Evolutionary conservation across 2,888 invertebrate species (phyloP), one percentile per base, ranked within the genome.

Genomic region (Hoplodrina blanda): DNA sequence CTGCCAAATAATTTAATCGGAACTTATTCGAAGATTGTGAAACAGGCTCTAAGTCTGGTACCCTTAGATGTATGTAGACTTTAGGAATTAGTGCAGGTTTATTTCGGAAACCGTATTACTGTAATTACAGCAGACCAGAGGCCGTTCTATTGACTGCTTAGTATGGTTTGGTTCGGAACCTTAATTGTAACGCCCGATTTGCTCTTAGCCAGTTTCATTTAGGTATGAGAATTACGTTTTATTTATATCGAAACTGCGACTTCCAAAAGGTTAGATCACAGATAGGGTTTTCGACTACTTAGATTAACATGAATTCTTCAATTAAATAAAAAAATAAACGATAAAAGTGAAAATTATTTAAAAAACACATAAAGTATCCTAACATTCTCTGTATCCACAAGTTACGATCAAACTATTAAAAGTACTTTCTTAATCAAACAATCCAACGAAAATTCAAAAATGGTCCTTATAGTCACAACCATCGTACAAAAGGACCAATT

Each of bases 401-500:
- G 41, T 50, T n/a, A 50, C 13, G 3, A 50, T 10, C 7, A 50
- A n/a, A 50, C 19, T 50, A 50, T 8, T n/a, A 30, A 30, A 30
- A 17, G 19, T n/a, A 17, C 46, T 46, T 10, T 17, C 46, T 1
- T 11, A 6, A 17, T 5, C 0, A 8, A 7, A 37, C 7, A 37
- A 46, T 41, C 17, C 15, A 46, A 46, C 46, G 33, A 6, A 33
- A 37, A 8, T 8, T 8, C 8, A 13, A 46, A 46, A 46, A 46
- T 25, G 3, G 2, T 55, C 44, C 15, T 60, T 54, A 3, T 19
- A 17, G 30, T 13, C 17, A 17, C 11, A 19, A 25, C 20, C n/a
- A 15, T 46, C 30, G 56, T 57, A 46, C 15, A 52, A 17, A 53
- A 50, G n/a, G 57, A 56, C 53, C n/a, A 73, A 49, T 61, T 49